Evolutionary conservation across 2,888 invertebrate species (phyloP), one percentile per base, ranked within the genome.

Genomic region (Criorhina ranunculi): DNA sequence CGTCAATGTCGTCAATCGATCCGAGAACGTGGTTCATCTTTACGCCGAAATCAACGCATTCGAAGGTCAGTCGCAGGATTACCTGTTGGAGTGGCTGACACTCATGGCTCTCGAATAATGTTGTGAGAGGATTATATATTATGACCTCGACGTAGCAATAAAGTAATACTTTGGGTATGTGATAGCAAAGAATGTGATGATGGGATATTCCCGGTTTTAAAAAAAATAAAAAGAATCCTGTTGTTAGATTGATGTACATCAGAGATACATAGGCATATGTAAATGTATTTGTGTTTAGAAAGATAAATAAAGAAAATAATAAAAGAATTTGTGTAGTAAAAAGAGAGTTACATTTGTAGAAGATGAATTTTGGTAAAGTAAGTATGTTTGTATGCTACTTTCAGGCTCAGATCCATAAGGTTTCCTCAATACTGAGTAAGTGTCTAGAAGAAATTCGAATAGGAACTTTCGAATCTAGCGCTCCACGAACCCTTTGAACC

Each of bases 1-100:
- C 90, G 89, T 33, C 89, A 89, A 59, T 79, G 89, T 70, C 88
- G 90, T 0, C 90, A 90, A 64, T 91, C 90, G 0, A 88, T 89
- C 5, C 88, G 90, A 4, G 90, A 91, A 42, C 89, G 90, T 1
- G 89, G 88, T 24, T 88, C 60, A 40, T 73, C 89, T 29, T 72
- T 91, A 66, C 89, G 89, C 8, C 88, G 91, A 8, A 89, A 87
- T 83, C 89, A 85, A 75, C 73, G 44, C 19, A 35, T 76, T 53
- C 80, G 85, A 70, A 75, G 76, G 70, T 85, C 85, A 69, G 67
- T 79, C 40, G 66, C 75, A 12, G 83, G 83, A 44, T 40, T 83
- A 24, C 60, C 83, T 17, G 62, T 9, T 37, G 67, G 49, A 6
- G 12, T 73, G 57, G 24, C 73, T 1, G 33, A 69, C 24, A 42